A percentile compares a stretch with the other conserved stretches of the same genome.
Conservation (phyloP, 2,113 vertebrate genomes). For the Lontra canadensis region DNA sequence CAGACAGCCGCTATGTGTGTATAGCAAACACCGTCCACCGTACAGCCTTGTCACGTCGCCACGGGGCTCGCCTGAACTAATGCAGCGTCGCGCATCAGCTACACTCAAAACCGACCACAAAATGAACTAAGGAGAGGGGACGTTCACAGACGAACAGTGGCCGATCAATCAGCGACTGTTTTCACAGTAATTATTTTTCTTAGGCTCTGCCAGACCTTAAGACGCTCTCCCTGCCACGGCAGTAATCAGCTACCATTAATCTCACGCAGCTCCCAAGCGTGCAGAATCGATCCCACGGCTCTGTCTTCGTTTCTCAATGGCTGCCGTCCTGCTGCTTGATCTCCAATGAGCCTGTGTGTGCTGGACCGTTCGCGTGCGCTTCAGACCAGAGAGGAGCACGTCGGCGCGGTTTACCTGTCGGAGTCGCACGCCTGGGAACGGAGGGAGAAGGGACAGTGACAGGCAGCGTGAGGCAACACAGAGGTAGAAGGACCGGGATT, state of each 20-base stretch:
- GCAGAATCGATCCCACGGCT: rapidly evolving
- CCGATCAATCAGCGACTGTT: rapidly evolving
- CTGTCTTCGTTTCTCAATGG: background rate
- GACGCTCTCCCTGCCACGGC: rapidly evolving
- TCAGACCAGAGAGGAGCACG: rapidly evolving
- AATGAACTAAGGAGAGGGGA: background rate
- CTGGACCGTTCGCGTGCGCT: rapidly evolving
- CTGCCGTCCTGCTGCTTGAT: background rate
- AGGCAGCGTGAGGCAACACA: background rate
- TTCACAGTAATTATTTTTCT: background rate
- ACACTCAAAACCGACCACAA: background rate
- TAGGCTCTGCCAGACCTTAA: background rate
- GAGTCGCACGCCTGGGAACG: rapidly evolving
- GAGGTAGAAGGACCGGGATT: background rate
- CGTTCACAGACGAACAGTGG: background rate
- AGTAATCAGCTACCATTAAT: no score
- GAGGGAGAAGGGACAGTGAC: no score
- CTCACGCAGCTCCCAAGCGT: rapidly evolving
- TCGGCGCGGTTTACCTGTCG: rapidly evolving
- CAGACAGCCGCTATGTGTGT: background rate
- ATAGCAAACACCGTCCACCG: rapidly evolving
- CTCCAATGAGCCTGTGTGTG: background rate
- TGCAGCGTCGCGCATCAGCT: rapidly evolving
- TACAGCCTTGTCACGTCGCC: background rate
- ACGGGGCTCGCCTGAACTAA: no score